Evolutionary conservation across 2,888 invertebrate genomes (phyloP).

Genomic region (Clunio marinus): DNA sequence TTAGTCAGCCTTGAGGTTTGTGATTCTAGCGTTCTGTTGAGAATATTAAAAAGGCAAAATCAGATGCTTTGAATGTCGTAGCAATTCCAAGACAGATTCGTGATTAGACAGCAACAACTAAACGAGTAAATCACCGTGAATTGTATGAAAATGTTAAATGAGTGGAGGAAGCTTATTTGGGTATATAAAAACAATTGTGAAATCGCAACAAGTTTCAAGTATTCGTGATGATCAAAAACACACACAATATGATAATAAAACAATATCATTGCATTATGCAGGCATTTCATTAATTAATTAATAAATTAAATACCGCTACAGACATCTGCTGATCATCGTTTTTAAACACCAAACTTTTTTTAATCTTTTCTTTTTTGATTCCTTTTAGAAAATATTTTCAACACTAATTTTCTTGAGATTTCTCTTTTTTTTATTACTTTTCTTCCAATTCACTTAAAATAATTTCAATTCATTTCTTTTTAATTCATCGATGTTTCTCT

Average conservation of each 20-base stretch:
- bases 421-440: background rate
- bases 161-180: slow-evolving; percentile 4
- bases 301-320: too few species aligned
- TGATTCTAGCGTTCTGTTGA: too few species aligned
- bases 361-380: background rate
- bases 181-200: background rate
- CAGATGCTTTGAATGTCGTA: background rate
- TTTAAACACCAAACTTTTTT: too few species aligned
- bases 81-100: background rate
- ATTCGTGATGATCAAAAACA: background rate
- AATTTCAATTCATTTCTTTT: background rate
- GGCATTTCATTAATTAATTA: too few species aligned
- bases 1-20: too few species aligned
- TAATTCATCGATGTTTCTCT: background rate
- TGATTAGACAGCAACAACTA: background rate
- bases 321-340: too few species aligned
- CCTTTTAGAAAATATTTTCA: background rate
- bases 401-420: background rate
- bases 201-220: background rate
- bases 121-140: slow-evolving; percentile 7
- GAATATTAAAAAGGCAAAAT: too few species aligned
- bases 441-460: background rate
- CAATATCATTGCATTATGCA: too few species aligned
- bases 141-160: background rate
- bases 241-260: background rate